Percentiles rank a stretch among this genome's conserved stretches.
Evolutionary conservation across 2,113 vertebrate genomes (phyloP).

Genomic region (Eonycteris spelaea): DNA sequence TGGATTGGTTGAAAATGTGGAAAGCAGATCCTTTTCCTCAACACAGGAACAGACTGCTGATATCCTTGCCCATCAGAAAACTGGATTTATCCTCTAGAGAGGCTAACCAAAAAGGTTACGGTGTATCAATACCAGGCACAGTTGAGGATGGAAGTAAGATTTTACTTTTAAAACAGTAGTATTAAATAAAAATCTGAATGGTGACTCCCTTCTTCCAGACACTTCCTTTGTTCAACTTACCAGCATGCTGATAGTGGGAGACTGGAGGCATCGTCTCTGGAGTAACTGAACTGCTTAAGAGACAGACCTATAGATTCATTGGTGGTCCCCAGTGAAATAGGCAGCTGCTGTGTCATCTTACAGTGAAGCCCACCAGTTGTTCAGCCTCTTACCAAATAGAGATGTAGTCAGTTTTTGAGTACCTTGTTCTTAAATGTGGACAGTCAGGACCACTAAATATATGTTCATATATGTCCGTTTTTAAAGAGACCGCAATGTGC

Average conservation of each 20-base stretch:
- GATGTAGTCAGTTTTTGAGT: neutral
- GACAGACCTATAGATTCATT: neutral
- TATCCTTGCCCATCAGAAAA: neutral
- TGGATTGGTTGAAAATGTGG: neutral
- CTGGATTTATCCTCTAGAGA: neutral
- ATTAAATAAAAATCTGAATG: neutral
- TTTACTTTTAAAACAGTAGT: neutral
- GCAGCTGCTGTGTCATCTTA: neutral
- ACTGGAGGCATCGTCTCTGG: neutral
- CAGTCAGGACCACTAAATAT: neutral
- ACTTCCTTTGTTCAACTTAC: neutral
- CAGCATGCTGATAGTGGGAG: neutral
- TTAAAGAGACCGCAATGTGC: neutral
- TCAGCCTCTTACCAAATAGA: neutral
- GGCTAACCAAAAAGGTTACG: neutral
- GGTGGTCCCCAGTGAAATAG: neutral
- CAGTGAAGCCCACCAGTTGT: neutral
- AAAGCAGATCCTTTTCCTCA: neutral
- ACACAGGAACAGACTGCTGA: neutral
- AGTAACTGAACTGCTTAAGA: neutral
- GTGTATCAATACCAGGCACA: neutral
- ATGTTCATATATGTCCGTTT: neutral
- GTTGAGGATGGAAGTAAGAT: neutral
- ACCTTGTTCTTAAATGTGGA: conserved; percentile 1
- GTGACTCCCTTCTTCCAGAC: neutral